phyloP scores from a whole-genome alignment of 2,888 invertebrate species.

The Linhomoeus sp. region DNA sequence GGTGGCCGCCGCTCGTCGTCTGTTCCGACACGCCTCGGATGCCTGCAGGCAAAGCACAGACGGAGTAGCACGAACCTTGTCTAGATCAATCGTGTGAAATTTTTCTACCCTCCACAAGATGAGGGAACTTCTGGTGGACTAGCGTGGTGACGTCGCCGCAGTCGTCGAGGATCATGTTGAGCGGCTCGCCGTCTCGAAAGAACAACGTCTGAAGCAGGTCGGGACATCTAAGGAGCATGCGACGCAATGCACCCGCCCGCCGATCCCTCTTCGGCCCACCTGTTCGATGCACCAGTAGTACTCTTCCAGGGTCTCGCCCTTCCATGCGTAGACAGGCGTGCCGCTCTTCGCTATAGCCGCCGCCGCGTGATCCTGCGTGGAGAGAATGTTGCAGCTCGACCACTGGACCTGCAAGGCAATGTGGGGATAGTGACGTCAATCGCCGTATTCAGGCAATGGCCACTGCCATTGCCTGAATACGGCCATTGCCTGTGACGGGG shows the following conservation, averaged over 20 bases:
- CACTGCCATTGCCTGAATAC: too few species aligned
- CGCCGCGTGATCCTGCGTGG: constrained; percentile 95
- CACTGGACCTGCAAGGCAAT: constrained; percentile 58
- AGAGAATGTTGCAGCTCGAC: constrained; percentile 99
- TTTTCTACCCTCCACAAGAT: constrained; percentile 44
- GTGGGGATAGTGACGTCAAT: too few species aligned
- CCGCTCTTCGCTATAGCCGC: constrained; percentile 90
- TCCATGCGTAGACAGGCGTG: constrained; percentile 95
- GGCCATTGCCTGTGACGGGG: too few species aligned
- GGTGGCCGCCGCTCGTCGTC: constrained; percentile 98
- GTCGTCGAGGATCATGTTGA: constrained; percentile 96
- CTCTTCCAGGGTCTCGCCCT: constrained; percentile 99
- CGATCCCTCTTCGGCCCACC: constrained; percentile 21
- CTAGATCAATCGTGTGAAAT: too few species aligned
- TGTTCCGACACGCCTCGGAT: constrained; percentile 85
- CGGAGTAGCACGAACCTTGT: constrained; percentile 73
- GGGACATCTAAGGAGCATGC: too few species aligned
- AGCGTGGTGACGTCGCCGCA: constrained; percentile 92
- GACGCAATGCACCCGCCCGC: too few species aligned
- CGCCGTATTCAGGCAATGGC: too few species aligned
- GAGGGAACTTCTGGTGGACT: constrained; percentile 74
- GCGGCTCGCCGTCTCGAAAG: constrained; percentile 59
- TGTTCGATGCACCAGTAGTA: constrained; percentile 98
- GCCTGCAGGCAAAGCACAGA: constrained; percentile 36
- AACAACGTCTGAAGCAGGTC: constrained; percentile 50